Evolutionary conservation across 2,888 invertebrate species (phyloP).

Genomic region (Liposcelis brunnea): DNA sequence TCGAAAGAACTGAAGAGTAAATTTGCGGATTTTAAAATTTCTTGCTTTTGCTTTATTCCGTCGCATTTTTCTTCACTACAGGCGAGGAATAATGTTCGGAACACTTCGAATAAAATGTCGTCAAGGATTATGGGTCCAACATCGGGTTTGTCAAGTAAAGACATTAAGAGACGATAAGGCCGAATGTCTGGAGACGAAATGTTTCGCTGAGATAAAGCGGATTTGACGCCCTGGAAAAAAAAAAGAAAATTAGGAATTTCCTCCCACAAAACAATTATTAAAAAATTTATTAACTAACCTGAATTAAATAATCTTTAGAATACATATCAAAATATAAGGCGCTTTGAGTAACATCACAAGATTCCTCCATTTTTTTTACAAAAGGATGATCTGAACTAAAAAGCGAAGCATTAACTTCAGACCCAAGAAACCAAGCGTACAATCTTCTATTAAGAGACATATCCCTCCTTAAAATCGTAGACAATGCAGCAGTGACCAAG

Average conservation of each 20-base stretch:
- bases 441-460: slow-evolving; percentile 77
- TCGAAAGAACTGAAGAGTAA: slow-evolving; percentile 66
- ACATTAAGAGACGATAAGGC: slow-evolving; percentile 62
- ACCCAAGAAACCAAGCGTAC: slow-evolving; percentile 69
- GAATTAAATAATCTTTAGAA: slow-evolving; percentile 45
- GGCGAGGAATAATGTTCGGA: slow-evolving; percentile 26
- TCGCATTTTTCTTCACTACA: slow-evolving; percentile 21
- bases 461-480: slow-evolving; percentile 61
- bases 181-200: slow-evolving; percentile 23
- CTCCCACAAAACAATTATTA: background rate
- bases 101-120: slow-evolving; percentile 58
- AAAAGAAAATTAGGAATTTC: background rate
- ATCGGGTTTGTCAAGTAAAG: slow-evolving; percentile 71
- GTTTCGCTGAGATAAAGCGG: slow-evolving; percentile 28
- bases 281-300: no score
- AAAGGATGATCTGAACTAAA: slow-evolving; percentile 25
- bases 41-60: slow-evolving; percentile 29
- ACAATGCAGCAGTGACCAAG: slow-evolving; percentile 53
- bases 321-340: slow-evolving; percentile 46
- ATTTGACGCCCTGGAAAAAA: slow-evolving; percentile 34
- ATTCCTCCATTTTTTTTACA: slow-evolving; percentile 22
- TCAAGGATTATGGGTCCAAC: slow-evolving; percentile 65
- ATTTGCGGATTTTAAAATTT: slow-evolving; percentile 69
- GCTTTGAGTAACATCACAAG: slow-evolving; percentile 21
- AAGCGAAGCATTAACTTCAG: slow-evolving; percentile 39